Evolutionary conservation across 1,140 invertebrate genomes (phyloP).

Genomic region (Amphibalanus amphitrite): DNA sequence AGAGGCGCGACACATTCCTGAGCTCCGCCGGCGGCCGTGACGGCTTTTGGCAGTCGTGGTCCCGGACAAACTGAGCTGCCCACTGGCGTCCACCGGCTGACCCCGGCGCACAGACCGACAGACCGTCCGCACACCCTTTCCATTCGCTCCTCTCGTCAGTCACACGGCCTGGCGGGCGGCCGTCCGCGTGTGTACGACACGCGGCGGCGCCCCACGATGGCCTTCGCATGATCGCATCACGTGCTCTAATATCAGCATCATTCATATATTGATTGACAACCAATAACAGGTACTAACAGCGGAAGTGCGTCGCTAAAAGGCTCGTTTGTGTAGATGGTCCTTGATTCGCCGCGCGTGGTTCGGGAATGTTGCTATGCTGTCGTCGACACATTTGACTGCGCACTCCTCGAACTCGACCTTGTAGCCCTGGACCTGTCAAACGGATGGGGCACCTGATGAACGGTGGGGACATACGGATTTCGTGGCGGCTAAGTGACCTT

Average conservation of each 20-base stretch:
- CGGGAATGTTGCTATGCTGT: slow-evolving; percentile 36
- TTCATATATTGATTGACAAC: background rate
- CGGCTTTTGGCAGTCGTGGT: too few relatives aligned
- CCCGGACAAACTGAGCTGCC: too few relatives aligned
- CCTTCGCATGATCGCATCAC: too few relatives aligned
- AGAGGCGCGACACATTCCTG: too few relatives aligned
- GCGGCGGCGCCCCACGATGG: too few relatives aligned
- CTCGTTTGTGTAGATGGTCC: background rate
- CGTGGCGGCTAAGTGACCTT: too few relatives aligned
- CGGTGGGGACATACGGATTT: too few relatives aligned
- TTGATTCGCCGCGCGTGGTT: slow-evolving; percentile 12
- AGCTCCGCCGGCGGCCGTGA: too few relatives aligned
- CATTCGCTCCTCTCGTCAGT: background rate
- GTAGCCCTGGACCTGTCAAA: slow-evolving; percentile 41
- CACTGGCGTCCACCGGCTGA: slow-evolving; percentile 13
- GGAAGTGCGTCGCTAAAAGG: background rate
- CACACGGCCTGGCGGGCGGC: too few relatives aligned
- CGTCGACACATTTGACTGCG: slow-evolving; percentile 67
- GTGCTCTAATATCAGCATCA: background rate
- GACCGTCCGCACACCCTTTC: background rate
- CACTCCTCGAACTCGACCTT: slow-evolving; percentile 69
- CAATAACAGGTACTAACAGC: background rate
- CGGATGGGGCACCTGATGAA: too few relatives aligned
- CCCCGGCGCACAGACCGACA: background rate
- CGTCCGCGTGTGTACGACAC: too few relatives aligned